phyloP scores from a whole-genome alignment of 2,113 vertebrate genomes.

The Salvelinus alpinus region DNA sequence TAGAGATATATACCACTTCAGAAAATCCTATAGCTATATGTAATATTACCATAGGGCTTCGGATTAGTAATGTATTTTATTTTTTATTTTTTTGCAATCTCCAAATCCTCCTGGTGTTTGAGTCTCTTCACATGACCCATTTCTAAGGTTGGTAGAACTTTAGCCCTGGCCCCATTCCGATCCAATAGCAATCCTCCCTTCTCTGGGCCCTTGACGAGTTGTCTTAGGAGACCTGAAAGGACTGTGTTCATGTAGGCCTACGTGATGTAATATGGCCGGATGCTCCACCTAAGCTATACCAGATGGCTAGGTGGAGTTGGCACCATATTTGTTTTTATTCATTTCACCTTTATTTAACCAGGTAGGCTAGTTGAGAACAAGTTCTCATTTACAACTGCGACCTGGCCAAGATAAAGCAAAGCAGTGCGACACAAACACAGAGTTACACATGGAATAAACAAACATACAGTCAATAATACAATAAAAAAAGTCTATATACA shows the following conservation, averaged over 20 bases:
- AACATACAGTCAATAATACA: too few species aligned
- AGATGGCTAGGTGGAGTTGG: too few species aligned
- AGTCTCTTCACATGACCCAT: conserved; percentile 1
- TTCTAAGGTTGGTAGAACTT: background rate
- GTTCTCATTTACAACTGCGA: too few species aligned
- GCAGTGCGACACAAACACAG: too few species aligned
- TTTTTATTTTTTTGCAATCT: background rate
- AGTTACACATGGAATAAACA: too few species aligned
- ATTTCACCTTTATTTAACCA: too few species aligned
- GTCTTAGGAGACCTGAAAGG: background rate
- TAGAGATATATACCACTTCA: background rate
- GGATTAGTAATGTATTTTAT: background rate
- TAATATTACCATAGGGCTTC: background rate
- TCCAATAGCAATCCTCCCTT: background rate
- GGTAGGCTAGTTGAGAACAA: too few species aligned
- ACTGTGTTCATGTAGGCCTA: background rate
- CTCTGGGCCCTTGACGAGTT: background rate
- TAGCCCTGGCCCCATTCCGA: background rate
- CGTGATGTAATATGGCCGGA: too few species aligned
- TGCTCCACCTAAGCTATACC: too few species aligned
- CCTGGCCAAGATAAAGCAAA: too few species aligned
- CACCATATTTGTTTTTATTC: too few species aligned
- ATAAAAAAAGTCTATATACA: too few species aligned
- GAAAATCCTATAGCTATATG: background rate
- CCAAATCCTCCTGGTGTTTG: background rate